Evolutionary conservation across 2,888 invertebrate genomes (phyloP).

Genomic region (Glaucopsyche alexis): DNA sequence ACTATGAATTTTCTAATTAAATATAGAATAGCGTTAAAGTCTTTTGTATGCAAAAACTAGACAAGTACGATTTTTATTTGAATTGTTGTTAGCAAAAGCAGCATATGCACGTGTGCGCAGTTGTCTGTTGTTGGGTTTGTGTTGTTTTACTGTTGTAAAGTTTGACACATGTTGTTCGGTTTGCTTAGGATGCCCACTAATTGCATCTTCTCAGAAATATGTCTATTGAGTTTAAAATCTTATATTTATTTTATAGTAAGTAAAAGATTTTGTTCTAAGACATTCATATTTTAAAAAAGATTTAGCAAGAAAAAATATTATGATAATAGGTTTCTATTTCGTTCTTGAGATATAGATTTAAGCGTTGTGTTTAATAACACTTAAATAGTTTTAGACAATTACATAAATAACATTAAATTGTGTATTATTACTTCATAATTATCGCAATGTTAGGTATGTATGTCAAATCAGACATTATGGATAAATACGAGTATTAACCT

Average conservation of each 20-base stretch:
- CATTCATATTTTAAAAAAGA: background rate
- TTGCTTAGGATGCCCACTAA: constrained; percentile 14
- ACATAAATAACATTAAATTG: too few species aligned
- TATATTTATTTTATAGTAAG: background rate
- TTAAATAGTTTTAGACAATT: background rate
- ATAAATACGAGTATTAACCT: too few species aligned
- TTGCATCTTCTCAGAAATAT: constrained; percentile 21
- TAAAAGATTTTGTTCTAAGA: background rate
- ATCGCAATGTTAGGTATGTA: too few species aligned
- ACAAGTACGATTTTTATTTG: background rate
- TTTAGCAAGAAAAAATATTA: background rate
- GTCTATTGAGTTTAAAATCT: constrained; percentile 10
- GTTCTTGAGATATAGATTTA: background rate
- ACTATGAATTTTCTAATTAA: too few species aligned
- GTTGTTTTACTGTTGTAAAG: constrained; percentile 22
- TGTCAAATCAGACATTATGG: too few species aligned
- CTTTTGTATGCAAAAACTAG: background rate
- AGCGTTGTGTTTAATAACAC: background rate
- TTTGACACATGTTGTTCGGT: constrained; percentile 10
- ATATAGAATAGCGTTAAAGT: background rate
- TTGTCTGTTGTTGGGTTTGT: constrained; percentile 18
- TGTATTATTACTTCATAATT: too few species aligned
- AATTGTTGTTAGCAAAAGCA: background rate
- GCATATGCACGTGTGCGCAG: constrained; percentile 16
- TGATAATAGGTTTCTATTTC: too few species aligned